phyloP scores from a whole-genome alignment of 2,888 invertebrate species.

The Drosophila mayaguana region DNA sequence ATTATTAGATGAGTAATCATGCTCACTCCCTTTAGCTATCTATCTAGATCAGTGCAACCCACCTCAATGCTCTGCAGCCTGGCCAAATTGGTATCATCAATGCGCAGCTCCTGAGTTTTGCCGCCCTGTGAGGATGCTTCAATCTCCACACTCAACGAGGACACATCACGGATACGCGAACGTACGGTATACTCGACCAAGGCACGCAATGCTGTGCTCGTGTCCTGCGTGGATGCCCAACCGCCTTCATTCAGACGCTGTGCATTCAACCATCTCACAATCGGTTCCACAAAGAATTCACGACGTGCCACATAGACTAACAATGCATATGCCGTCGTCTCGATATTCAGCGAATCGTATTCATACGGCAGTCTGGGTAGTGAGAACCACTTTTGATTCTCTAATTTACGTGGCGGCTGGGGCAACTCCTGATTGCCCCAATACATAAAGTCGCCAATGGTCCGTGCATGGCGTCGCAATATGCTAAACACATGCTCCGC shows the following conservation, averaged over 20 bases:
- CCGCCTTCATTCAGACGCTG: conserved; percentile 94
- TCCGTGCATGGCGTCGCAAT: conserved; percentile 88
- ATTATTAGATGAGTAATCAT: not conserved
- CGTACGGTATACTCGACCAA: conserved; percentile 95
- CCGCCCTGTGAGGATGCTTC: conserved; percentile 93
- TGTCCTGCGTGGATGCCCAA: conserved; percentile 95
- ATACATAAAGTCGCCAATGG: conserved; percentile 92
- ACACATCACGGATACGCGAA: conserved; percentile 94
- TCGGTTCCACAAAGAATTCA: conserved; percentile 92
- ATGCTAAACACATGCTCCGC: conserved; percentile 93
- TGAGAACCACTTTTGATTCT: conserved; percentile 96
- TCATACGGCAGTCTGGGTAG: conserved; percentile 94
- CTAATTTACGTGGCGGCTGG: conserved; percentile 92
- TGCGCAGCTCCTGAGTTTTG: conserved; percentile 88
- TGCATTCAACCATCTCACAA: conserved; percentile 95
- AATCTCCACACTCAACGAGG: conserved; percentile 90
- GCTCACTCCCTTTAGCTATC: not conserved
- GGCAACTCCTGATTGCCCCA: conserved; percentile 94
- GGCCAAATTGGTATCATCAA: conserved; percentile 92
- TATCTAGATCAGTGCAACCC: not conserved
- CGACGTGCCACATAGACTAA: conserved; percentile 94
- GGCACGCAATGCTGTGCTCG: conserved; percentile 94
- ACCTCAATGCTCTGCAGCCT: conserved; percentile 91
- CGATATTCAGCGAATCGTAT: conserved; percentile 96
- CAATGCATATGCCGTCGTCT: conserved; percentile 96